These are phyloP conservation scores for Galemys pyrenaicus DNA, from an alignment of 2,113 vertebrate genomes.

Conservation along the genomic window DNA sequence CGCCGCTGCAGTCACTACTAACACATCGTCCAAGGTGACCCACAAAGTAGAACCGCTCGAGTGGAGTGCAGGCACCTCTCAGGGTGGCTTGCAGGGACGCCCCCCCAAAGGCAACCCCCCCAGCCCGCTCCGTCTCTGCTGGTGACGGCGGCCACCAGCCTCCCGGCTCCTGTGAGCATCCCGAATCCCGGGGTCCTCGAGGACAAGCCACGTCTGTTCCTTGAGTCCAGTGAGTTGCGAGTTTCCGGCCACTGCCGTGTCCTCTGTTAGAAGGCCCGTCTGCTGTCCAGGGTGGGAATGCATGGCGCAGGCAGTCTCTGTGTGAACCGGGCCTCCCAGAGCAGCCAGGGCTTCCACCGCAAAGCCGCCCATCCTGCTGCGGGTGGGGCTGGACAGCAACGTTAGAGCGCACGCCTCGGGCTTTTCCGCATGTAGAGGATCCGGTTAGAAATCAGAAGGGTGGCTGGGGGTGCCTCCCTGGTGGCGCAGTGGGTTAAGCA, in stretches of 20 bases:
- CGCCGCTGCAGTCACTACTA: background rate
- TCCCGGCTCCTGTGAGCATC: background rate
- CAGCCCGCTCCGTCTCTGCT: background rate
- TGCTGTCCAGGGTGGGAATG: no score
- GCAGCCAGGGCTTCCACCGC: background rate
- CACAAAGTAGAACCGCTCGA: constrained; percentile 37
- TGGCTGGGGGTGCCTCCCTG: no score
- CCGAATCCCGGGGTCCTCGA: background rate
- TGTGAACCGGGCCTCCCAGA: background rate
- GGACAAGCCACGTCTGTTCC: background rate
- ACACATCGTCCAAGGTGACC: background rate
- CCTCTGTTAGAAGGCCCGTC: background rate
- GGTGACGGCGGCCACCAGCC: background rate
- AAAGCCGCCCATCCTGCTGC: background rate
- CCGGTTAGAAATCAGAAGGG: background rate
- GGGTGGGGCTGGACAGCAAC: background rate
- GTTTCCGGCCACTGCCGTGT: background rate
- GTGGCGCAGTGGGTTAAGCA: no score
- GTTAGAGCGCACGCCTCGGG: background rate
- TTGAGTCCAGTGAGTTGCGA: background rate
- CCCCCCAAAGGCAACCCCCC: background rate
- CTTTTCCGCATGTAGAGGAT: background rate
- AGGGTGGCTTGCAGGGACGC: background rate
- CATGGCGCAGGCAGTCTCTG: background rate
- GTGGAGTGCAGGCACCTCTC: background rate